Evolutionary conservation across 2,113 vertebrate species (phyloP).

Genomic region (Corvus hawaiiensis): DNA sequence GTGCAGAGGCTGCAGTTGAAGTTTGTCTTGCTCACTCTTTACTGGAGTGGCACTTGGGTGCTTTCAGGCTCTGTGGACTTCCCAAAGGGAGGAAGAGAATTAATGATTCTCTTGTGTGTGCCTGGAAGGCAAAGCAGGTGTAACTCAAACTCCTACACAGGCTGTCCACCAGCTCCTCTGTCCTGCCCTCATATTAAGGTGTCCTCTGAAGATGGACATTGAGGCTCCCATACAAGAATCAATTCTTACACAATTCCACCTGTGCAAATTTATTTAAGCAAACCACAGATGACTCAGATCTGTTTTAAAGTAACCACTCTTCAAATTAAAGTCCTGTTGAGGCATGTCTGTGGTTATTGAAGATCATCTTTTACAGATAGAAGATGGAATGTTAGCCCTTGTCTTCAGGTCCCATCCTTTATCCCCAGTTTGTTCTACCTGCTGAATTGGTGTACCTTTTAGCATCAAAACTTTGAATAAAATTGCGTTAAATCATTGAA

Average conservation of each 20-base stretch:
- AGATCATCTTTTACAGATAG: background rate
- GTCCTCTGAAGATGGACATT: background rate
- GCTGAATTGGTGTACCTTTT: background rate
- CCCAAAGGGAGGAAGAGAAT: background rate
- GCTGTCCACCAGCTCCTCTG: background rate
- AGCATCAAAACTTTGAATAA: background rate
- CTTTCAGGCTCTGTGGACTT: background rate
- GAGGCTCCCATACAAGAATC: background rate
- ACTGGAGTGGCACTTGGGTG: background rate
- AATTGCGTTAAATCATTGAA: background rate
- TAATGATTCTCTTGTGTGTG: background rate
- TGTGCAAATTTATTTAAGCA: background rate
- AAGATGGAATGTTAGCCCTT: background rate
- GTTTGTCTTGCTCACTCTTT: background rate
- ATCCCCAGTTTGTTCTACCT: background rate
- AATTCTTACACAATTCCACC: background rate
- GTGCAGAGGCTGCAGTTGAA: background rate
- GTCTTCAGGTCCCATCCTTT: background rate
- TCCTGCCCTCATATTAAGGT: background rate
- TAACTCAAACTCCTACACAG: background rate
- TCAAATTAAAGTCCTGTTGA: background rate
- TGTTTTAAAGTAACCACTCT: conserved; percentile 1
- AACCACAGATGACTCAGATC: conserved; percentile 1
- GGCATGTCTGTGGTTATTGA: background rate
- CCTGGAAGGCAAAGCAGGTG: background rate